Conservation (phyloP, 2,797 vertebrate species). For the Bufotes viridis region DNA sequence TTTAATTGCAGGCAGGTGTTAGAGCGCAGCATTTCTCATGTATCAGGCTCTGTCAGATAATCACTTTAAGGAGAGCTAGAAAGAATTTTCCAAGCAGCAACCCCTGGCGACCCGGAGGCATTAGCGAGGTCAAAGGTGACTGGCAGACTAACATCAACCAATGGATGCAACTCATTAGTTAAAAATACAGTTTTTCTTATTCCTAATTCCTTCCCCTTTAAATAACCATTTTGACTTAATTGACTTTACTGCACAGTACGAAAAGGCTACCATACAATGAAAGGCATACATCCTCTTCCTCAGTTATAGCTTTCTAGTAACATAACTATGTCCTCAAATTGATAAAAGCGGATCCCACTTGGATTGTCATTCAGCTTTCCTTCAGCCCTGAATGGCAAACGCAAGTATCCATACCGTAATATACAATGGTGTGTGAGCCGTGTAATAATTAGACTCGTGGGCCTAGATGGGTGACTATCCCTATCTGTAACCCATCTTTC, state of each 20-base stretch:
- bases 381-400: not conserved
- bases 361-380: no score
- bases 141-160: not conserved
- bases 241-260: not conserved
- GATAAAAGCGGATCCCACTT: no score
- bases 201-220: conserved; percentile 34
- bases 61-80: conserved; percentile 48
- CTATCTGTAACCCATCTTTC: not conserved
- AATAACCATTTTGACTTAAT: conserved; percentile 1
- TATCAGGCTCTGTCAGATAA: conserved; percentile 48
- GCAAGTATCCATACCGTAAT: not conserved
- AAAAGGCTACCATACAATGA: not conserved
- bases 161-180: conserved; percentile 47
- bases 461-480: not conserved
- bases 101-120: conserved; percentile 25
- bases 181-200: conserved; percentile 54
- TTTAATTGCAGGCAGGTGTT: conserved; percentile 60
- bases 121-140: conserved; percentile 48
- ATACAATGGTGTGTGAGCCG: not conserved
- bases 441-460: not conserved
- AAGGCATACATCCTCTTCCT: not conserved
- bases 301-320: not conserved
- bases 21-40: conserved; percentile 32
- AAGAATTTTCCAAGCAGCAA: conserved; percentile 34
- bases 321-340: not conserved